A percentile compares a stretch with the other conserved stretches of the same genome.
Evolutionary conservation across 2,888 invertebrate species (phyloP).

Genomic region (Brenthis ino): DNA sequence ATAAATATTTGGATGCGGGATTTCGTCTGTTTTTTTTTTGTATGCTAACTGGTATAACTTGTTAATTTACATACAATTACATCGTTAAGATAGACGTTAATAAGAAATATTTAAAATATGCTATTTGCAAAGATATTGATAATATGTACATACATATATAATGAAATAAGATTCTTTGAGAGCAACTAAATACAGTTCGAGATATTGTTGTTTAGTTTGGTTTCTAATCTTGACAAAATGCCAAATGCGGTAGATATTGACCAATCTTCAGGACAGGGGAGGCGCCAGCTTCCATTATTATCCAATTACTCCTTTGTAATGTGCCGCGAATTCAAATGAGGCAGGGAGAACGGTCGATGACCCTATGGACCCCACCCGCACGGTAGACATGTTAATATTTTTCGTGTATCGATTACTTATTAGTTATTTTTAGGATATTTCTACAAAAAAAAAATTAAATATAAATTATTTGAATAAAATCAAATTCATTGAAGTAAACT

Average conservation of each 20-base stretch:
- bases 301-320: constrained; percentile 81
- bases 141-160: no score
- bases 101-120: no score
- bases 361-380: constrained; percentile 63
- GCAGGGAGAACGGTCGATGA: constrained; percentile 77
- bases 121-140: no score
- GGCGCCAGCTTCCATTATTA: constrained; percentile 78
- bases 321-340: constrained; percentile 81
- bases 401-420: constrained; percentile 20
- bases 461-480: not conserved
- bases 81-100: no score
- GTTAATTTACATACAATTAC: no score
- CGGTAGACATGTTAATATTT: constrained; percentile 15
- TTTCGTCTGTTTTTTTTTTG: no score
- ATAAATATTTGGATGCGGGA: no score
- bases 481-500: not conserved
- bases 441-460: not conserved
- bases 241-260: constrained; percentile 32
- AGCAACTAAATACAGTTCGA: constrained; percentile 4
- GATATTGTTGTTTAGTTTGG: not conserved
- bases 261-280: constrained; percentile 53
- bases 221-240: constrained; percentile 28
- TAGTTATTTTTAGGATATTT: constrained; percentile 5
- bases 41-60: no score
- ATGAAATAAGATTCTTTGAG: not conserved